Percentiles rank a stretch among this genome's conserved stretches.
phyloP scores from a whole-genome alignment of 2,797 vertebrate genomes.

The Tympanoctomys barrerae region DNA sequence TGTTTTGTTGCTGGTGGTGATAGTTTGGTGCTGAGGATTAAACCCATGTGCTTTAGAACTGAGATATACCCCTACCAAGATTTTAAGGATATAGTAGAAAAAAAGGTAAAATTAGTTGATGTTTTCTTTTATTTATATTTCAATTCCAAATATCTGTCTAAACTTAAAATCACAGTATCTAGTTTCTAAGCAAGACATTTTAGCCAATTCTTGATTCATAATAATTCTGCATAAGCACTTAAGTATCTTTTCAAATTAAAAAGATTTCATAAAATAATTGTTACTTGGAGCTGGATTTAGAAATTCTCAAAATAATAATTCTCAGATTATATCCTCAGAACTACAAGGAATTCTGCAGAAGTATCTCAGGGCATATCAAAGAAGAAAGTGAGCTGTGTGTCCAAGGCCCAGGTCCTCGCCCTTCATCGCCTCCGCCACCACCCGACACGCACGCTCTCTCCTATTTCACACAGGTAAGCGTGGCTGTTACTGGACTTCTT shows the following conservation, averaged over 20 bases:
- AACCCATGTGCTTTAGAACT: neutral
- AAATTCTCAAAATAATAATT: conserved; percentile 49
- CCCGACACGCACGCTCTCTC: too few relatives aligned
- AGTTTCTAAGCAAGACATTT: conserved; percentile 48
- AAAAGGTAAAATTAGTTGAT: conserved; percentile 34
- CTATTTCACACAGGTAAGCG: neutral
- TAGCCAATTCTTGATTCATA: neutral
- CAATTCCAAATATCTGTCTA: neutral
- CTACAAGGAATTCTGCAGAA: conserved; percentile 15
- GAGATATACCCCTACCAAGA: neutral
- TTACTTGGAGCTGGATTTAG: conserved; percentile 26
- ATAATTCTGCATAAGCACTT: neutral
- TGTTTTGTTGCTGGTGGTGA: neutral
- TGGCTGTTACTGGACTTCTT: neutral
- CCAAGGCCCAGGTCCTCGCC: neutral
- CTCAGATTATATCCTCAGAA: conserved; percentile 27
- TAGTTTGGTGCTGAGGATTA: neutral
- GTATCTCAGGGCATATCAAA: neutral
- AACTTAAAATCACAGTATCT: conserved; percentile 18
- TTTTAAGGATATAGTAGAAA: conserved; percentile 37
- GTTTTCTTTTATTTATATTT: conserved; percentile 53
- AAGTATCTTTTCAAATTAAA: conserved; percentile 9
- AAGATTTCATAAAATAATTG: conserved; percentile 32
- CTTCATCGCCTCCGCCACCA: neutral
- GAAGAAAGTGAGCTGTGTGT: neutral